Base-by-base conservation (phyloP, 2,888 invertebrate genomes). In the Trilocha varians region DNA sequence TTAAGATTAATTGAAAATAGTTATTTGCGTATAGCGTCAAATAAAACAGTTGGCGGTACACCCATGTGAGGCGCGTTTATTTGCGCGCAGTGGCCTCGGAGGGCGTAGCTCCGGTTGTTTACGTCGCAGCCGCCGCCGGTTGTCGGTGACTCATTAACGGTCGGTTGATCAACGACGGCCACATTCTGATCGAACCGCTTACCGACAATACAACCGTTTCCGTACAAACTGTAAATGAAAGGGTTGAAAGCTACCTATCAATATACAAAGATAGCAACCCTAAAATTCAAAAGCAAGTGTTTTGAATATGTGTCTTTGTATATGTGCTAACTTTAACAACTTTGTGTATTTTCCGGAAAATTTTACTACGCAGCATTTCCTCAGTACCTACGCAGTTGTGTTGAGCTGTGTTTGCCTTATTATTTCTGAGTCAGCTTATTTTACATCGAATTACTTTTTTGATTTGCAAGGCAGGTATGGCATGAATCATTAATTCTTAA, bases 111-210 rank as follows among this genome's bases (percentile, higher is more conserved):
- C 59, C 59, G 62, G 66, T 66, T 74, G 77, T 73, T 76, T 75
- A 73, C 70, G 68, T 65, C 71, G 64, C 56, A 49, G 57, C 57
- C 48, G 50, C 43, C 49, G 52, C 43, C 53, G 51, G 55, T 57
- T 60, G 55, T 50, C 55, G 59, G 59, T 78, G 78, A 78, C 69
- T 78, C 78, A 78, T 66, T 66, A 74, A 64, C 72, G 65, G 65
- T 62, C 65, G 61, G 52, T 62, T 59, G 55, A 58, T 60, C 62
- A 56, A 56, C 56, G 50, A 51, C 52, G 43, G 48, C 50, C 49
- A 48, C 56, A 57, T 59, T 62, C 57, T 58, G 50, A 65, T 54
- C 56, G 59, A 54, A 52, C 38, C 42, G 34, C 38, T 42, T 35
- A 35, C 38, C 38, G 34, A 25, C 42, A 34, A 11, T 42, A 4